These are phyloP conservation scores for Platysternon megacephalum DNA, from an alignment of 2,113 vertebrate species.

Conservation along the genomic window DNA sequence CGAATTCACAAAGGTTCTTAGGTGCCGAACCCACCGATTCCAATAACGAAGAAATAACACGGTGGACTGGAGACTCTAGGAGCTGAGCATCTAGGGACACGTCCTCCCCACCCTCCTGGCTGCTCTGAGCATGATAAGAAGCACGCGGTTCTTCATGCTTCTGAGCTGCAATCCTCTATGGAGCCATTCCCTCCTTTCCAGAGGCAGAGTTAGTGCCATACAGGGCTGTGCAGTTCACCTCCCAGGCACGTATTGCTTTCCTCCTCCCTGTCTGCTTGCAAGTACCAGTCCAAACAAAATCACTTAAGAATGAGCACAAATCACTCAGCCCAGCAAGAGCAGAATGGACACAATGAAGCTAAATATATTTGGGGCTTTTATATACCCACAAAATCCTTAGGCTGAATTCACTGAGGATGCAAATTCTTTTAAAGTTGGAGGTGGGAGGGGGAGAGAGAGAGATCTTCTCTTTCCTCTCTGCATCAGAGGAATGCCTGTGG, in stretches of 20 bases:
- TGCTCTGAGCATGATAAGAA: neutral
- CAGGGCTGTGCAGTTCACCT: neutral
- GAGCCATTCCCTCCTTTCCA: neutral
- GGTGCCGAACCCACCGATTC: neutral
- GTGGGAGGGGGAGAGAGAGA: too few relatives aligned
- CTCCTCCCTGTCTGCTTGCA: neutral
- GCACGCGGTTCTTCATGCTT: neutral
- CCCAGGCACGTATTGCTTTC: neutral
- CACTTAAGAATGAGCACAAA: neutral
- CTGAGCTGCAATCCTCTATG: neutral
- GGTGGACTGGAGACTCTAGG: neutral
- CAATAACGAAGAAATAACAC: neutral
- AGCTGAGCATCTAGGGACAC: neutral
- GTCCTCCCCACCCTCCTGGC: neutral
- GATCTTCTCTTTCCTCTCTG: neutral
- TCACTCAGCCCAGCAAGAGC: neutral
- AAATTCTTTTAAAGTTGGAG: neutral
- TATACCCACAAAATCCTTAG: neutral
- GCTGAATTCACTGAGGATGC: neutral
- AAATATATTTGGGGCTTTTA: neutral
- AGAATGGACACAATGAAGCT: neutral
- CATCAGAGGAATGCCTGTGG: neutral
- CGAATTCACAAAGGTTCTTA: neutral
- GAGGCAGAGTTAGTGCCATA: rapidly evolving
- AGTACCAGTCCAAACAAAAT: neutral